Evolutionary conservation across 2,113 vertebrate species (phyloP).

Genomic region (Xiphophorus maculatus): DNA sequence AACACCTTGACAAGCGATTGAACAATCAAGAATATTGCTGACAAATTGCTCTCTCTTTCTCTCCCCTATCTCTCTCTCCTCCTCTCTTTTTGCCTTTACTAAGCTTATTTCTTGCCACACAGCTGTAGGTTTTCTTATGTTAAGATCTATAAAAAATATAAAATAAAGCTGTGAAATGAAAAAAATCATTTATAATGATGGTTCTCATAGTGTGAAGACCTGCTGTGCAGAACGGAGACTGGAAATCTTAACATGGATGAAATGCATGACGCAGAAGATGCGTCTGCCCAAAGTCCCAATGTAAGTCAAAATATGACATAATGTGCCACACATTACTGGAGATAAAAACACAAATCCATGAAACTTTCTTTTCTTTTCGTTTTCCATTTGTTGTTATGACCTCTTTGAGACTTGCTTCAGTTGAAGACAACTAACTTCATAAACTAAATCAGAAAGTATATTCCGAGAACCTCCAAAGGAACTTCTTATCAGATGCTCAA

Average conservation of each 20-base stretch:
- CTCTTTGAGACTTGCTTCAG: neutral
- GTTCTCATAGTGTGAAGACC: neutral
- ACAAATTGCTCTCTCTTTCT: slow-evolving; percentile 52
- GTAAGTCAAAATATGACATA: too few species aligned
- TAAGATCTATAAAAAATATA: neutral
- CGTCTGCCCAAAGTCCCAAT: neutral
- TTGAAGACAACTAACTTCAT: neutral
- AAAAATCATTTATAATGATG: neutral
- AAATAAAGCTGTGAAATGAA: neutral
- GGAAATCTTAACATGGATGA: too few species aligned
- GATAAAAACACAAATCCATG: neutral
- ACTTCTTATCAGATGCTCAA: neutral
- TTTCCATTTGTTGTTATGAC: neutral
- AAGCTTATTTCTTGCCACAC: slow-evolving; percentile 2
- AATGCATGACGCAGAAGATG: too few species aligned
- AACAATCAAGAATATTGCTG: slow-evolving; percentile 65
- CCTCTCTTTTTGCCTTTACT: slow-evolving; percentile 5
- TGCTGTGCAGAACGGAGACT: neutral
- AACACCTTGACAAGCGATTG: slow-evolving; percentile 76
- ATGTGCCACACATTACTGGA: too few species aligned
- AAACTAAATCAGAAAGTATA: neutral
- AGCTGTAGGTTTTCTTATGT: neutral
- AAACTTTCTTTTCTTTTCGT: neutral
- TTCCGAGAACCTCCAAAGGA: neutral
- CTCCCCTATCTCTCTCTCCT: neutral